Percentiles rank a stretch among this genome's conserved stretches.
Conservation (phyloP, 2,888 invertebrate species). For the Acronicta alni region DNA sequence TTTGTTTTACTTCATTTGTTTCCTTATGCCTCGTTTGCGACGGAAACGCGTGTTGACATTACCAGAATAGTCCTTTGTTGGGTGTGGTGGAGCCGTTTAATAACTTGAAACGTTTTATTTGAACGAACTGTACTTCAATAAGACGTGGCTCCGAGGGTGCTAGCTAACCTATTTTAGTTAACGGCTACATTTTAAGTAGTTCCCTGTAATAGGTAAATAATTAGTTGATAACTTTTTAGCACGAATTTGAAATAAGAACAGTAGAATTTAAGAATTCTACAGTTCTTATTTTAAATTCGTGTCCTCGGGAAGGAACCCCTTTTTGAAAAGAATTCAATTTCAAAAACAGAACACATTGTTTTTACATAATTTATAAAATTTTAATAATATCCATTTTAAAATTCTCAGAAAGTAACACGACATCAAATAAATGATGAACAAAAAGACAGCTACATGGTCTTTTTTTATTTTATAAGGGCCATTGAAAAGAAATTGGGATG, state of each 20-base stretch:
- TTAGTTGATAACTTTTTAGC: constrained; percentile 35
- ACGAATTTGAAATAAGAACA: constrained; percentile 27
- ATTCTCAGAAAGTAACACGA: constrained; percentile 50
- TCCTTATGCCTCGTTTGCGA: constrained; percentile 74
- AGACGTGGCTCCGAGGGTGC: constrained; percentile 32
- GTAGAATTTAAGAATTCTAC: constrained; percentile 1
- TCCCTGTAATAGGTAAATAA: constrained; percentile 21
- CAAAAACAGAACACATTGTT: constrained; percentile 42
- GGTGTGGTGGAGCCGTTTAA: constrained; percentile 62
- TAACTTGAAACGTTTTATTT: constrained; percentile 59
- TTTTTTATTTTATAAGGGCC: constrained; percentile 61
- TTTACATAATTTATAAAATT: constrained; percentile 25
- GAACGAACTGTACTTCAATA: constrained; percentile 54
- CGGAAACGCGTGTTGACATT: constrained; percentile 80
- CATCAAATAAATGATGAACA: constrained; percentile 30
- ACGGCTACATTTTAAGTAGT: constrained; percentile 31
- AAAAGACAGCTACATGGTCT: constrained; percentile 40
- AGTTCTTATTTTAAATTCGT: too few species aligned
- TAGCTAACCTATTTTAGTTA: constrained; percentile 45
- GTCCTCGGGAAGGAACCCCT: too few species aligned
- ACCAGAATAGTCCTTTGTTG: constrained; percentile 83
- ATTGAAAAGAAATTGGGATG: constrained; percentile 70
- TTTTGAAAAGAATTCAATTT: constrained; percentile 15
- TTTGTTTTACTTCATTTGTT: constrained; percentile 75
- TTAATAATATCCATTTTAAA: constrained; percentile 19